These are phyloP conservation scores for Tympanuchus pallidicinctus DNA, from an alignment of 2,113 vertebrate genomes.

Conservation along the genomic window DNA sequence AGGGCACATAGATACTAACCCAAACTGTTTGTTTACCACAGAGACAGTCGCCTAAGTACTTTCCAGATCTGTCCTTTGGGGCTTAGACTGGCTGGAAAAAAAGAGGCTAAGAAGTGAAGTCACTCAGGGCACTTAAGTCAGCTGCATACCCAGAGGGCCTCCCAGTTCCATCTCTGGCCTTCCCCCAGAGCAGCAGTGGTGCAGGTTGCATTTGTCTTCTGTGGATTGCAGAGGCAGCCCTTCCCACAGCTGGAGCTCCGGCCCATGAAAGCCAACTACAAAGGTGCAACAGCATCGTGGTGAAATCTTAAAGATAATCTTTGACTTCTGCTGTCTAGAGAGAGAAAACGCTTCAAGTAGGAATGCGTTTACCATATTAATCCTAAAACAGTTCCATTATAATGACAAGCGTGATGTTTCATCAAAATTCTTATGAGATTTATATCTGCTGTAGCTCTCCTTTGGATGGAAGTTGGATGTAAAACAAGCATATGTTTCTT, in stretches of 20 bases:
- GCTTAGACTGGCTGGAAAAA: not conserved
- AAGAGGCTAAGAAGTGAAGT: not conserved
- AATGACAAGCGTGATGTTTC: slow-evolving; percentile 24
- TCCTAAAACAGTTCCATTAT: not conserved
- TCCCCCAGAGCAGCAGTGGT: not conserved
- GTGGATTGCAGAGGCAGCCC: not conserved
- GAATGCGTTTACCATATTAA: slow-evolving; percentile 29
- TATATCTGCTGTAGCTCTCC: slow-evolving; percentile 26
- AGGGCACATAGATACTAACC: not conserved
- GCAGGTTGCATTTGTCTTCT: not conserved
- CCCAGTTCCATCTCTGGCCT: rapidly evolving
- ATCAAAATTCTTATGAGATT: not conserved
- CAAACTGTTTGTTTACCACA: not conserved
- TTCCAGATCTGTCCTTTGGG: not conserved
- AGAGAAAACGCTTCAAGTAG: slow-evolving; percentile 7
- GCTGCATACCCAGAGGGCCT: not conserved
- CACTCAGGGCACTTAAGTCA: not conserved
- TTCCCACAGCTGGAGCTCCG: not conserved
- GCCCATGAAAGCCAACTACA: rapidly evolving
- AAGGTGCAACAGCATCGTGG: not conserved
- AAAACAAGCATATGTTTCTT: slow-evolving; percentile 66
- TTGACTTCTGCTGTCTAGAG: not conserved
- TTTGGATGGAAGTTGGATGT: slow-evolving; percentile 35
- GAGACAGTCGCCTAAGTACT: not conserved
- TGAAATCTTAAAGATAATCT: not conserved